These are phyloP conservation scores for Mus spicilegus DNA, from an alignment of 2,113 vertebrate genomes.

Conservation along the genomic window DNA sequence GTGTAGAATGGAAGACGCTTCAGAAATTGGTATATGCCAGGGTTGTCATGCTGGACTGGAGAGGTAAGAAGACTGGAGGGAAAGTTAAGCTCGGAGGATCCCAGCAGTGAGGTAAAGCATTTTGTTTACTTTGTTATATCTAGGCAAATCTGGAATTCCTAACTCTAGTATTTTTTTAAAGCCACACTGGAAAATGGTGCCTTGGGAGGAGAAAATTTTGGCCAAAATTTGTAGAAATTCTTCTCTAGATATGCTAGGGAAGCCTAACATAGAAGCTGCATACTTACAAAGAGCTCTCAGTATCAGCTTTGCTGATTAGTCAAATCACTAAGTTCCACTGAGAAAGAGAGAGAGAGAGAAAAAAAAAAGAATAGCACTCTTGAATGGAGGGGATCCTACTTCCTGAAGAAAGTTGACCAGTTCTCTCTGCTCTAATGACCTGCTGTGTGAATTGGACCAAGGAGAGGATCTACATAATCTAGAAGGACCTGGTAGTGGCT, in stretches of 20 bases:
- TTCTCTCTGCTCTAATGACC: slow-evolving; percentile 22
- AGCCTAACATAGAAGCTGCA: slow-evolving; percentile 45
- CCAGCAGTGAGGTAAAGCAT: neutral
- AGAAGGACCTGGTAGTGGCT: slow-evolving; percentile 9
- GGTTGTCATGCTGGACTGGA: neutral
- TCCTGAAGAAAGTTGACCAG: neutral
- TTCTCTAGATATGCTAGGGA: slow-evolving; percentile 44
- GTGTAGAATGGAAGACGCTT: neutral
- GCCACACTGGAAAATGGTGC: slow-evolving; percentile 54
- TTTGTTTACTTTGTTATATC: slow-evolving; percentile 55
- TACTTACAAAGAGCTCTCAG: neutral
- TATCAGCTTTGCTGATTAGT: slow-evolving; percentile 56
- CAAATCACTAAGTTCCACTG: slow-evolving; percentile 20
- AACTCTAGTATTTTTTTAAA: slow-evolving; percentile 39
- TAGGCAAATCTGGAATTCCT: slow-evolving; percentile 55
- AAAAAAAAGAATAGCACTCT: slow-evolving; percentile 47
- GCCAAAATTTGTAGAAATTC: slow-evolving; percentile 59
- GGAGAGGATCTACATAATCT: neutral
- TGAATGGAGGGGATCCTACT: neutral
- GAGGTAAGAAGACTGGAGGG: neutral
- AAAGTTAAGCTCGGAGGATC: slow-evolving; percentile 13
- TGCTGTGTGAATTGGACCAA: slow-evolving; percentile 47
- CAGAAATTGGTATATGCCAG: neutral
- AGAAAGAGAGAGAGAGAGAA: neutral
- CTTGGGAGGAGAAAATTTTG: slow-evolving; percentile 42